phyloP scores from a whole-genome alignment of 1,140 invertebrate species.

The Penaeus indicus region DNA sequence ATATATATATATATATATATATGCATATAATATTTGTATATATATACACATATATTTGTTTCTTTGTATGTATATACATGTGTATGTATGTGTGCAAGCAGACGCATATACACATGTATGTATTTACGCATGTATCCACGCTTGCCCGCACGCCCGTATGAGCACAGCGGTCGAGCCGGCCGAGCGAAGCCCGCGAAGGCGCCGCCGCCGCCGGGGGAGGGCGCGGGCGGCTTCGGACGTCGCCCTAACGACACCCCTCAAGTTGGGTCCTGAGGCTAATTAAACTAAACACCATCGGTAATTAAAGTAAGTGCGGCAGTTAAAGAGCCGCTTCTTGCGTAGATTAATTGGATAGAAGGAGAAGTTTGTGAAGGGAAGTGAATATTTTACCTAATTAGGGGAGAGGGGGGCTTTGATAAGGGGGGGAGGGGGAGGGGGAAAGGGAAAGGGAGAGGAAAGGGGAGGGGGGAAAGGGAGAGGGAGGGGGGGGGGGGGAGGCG shows the following conservation, averaged over 20 bases:
- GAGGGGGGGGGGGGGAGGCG: background rate
- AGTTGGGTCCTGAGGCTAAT: conserved; percentile 5
- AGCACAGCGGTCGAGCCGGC: too few relatives aligned
- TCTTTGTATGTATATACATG: too few relatives aligned
- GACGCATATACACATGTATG: too few relatives aligned
- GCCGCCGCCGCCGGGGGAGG: too few relatives aligned
- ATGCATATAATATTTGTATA: too few relatives aligned
- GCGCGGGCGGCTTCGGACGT: background rate
- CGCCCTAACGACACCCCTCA: conserved; percentile 14
- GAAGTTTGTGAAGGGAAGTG: background rate
- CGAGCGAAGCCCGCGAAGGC: too few relatives aligned
- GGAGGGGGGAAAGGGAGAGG: background rate
- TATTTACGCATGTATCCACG: too few relatives aligned
- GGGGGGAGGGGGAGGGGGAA: too few relatives aligned
- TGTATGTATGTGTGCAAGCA: too few relatives aligned
- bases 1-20: too few relatives aligned
- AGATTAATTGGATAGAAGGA: conserved; percentile 17
- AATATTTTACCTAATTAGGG: background rate
- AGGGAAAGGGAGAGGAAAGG: background rate
- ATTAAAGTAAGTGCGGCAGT: conserved; percentile 30
- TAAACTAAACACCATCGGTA: conserved; percentile 33
- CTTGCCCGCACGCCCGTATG: too few relatives aligned
- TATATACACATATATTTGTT: too few relatives aligned
- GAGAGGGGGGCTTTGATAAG: background rate
- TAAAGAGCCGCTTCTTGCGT: conserved; percentile 8